A percentile compares a stretch with the other conserved stretches of the same genome.
These are phyloP conservation scores for Argopecten irradians DNA, from an alignment of 1,140 invertebrate genomes.

Conservation along the genomic window DNA sequence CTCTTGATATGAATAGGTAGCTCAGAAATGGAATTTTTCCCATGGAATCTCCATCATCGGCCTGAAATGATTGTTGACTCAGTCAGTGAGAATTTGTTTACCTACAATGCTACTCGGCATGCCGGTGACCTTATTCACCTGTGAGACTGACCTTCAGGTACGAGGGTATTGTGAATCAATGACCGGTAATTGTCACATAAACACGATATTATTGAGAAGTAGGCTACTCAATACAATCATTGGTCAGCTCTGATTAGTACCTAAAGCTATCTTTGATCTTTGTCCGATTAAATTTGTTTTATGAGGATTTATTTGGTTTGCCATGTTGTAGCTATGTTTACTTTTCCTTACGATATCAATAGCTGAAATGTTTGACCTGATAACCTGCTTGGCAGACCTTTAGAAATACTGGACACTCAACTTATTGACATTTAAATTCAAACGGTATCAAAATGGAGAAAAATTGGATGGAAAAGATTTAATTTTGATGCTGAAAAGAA, in stretches of 20 bases:
- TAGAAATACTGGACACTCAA: not conserved
- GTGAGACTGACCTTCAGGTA: not conserved
- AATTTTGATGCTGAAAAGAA: not conserved
- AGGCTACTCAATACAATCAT: not conserved
- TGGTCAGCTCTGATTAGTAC: not conserved
- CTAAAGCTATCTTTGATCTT: conserved; percentile 1
- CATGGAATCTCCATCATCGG: not conserved
- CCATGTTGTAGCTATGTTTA: conserved; percentile 3
- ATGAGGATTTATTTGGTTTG: not conserved
- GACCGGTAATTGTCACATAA: not conserved
- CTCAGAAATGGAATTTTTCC: not conserved
- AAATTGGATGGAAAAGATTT: not conserved
- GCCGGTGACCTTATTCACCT: not conserved
- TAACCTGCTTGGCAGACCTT: not conserved
- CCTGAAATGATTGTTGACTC: not conserved
- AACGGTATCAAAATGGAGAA: not conserved
- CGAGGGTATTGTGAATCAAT: not conserved
- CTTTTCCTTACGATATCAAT: not conserved
- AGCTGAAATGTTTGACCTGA: not conserved
- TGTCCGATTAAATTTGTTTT: conserved; percentile 7
- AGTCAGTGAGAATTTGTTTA: not conserved
- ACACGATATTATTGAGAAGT: not conserved
- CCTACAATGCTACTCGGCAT: not conserved
- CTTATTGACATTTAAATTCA: not conserved
- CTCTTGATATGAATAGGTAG: not conserved